These are phyloP conservation scores for Vimba vimba DNA, from an alignment of 2,113 vertebrate genomes.

Conservation along the genomic window DNA sequence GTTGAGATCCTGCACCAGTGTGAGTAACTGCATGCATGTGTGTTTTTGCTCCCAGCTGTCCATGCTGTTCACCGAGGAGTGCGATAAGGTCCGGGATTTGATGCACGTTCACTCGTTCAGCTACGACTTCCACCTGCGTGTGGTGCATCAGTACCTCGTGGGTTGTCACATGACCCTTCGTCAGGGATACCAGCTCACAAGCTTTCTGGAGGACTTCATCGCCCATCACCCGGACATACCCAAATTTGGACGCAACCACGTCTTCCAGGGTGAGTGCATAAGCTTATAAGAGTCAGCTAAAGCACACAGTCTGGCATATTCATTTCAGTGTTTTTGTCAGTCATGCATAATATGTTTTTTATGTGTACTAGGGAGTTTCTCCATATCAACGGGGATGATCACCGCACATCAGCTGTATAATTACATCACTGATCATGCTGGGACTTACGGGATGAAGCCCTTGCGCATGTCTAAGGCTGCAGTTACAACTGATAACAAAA, in stretches of 20 bases:
- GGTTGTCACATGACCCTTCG: constrained; percentile 91
- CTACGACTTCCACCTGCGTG: constrained; percentile 96
- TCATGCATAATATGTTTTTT: neutral
- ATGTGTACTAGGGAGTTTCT: constrained; percentile 79
- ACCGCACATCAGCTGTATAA: constrained; percentile 97
- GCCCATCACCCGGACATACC: constrained; percentile 92
- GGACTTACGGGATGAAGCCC: constrained; percentile 95
- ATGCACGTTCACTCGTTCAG: constrained; percentile 99
- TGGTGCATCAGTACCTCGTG: constrained; percentile 94
- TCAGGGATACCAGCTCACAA: constrained; percentile 94
- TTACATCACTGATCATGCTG: constrained; percentile 95
- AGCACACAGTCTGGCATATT: too few species aligned
- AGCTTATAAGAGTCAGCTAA: too few species aligned
- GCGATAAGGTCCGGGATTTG: constrained; percentile 94
- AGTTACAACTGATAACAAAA: constrained; percentile 75
- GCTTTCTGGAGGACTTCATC: constrained; percentile 95
- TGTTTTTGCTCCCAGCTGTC: constrained; percentile 82
- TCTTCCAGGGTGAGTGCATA: constrained; percentile 86
- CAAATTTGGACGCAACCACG: constrained; percentile 95
- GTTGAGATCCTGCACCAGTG: neutral
- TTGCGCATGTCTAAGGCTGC: constrained; percentile 88
- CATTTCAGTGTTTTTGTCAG: neutral
- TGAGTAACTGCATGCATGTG: constrained; percentile 33
- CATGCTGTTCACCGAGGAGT: constrained; percentile 98
- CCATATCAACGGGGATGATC: constrained; percentile 91